Evolutionary conservation across 2,113 vertebrate species (phyloP).

Genomic region (Lethenteron camtschaticum): DNA sequence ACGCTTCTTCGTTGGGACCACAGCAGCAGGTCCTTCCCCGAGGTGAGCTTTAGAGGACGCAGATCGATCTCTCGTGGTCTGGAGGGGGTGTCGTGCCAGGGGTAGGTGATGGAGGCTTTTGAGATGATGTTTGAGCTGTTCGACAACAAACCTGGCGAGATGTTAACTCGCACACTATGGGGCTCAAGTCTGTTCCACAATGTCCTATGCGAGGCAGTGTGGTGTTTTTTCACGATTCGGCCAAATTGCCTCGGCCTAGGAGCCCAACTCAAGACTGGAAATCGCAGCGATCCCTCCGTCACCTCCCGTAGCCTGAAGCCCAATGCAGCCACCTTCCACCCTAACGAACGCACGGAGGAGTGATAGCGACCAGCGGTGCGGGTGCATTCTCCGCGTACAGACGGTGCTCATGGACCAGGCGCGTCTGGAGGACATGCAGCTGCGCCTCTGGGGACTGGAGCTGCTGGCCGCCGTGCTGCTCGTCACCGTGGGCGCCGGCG

Average conservation of each 20-base stretch:
- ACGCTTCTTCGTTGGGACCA: constrained; percentile 72
- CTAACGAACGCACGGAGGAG: neutral
- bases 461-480: constrained; percentile 47
- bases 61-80: neutral
- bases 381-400: constrained; percentile 18
- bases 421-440: constrained; percentile 66
- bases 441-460: constrained; percentile 35
- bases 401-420: constrained; percentile 67
- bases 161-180: neutral
- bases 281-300: neutral
- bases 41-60: constrained; percentile 27
- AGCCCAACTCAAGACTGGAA: neutral
- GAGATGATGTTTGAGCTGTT: neutral
- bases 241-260: neutral
- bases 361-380: too few relatives aligned
- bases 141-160: neutral
- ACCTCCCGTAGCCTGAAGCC: neutral
- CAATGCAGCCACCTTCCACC: neutral
- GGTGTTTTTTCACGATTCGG: neutral
- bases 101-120: neutral
- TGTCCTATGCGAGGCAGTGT: neutral
- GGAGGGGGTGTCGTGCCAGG: neutral
- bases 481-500: constrained; percentile 44
- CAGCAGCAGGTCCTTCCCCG: constrained; percentile 46
- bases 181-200: neutral